phyloP scores from a whole-genome alignment of 2,113 vertebrate species.

The Brachionichthys hirsutus region DNA sequence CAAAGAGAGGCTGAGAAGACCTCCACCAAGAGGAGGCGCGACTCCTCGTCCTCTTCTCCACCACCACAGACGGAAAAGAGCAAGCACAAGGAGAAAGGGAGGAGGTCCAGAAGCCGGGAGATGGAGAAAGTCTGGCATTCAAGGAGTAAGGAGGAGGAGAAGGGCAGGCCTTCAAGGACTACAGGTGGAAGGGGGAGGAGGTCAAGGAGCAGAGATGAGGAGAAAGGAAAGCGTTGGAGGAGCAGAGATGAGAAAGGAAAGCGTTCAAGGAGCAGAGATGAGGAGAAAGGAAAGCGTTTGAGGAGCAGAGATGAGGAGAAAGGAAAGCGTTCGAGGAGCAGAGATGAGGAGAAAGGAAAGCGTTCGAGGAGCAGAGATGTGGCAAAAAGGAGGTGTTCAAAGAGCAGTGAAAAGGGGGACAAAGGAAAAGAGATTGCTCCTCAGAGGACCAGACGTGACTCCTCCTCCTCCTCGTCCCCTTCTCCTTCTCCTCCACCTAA shows the following conservation, averaged over 20 bases:
- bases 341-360: constrained; percentile 10
- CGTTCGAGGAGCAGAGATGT: constrained; percentile 36
- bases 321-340: not conserved
- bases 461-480: constrained; percentile 59
- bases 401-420: constrained; percentile 34
- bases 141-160: constrained; percentile 9
- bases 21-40: constrained; percentile 45
- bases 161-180: no score
- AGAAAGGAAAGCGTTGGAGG: constrained; percentile 5
- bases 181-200: no score
- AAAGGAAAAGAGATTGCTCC: constrained; percentile 36
- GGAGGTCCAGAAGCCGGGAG: constrained; percentile 25
- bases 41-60: constrained; percentile 58
- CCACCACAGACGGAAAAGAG: constrained; percentile 25
- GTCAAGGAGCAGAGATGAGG: constrained; percentile 22
- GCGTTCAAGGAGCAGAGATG: constrained; percentile 29
- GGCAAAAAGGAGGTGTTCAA: constrained; percentile 6
- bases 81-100: constrained; percentile 33
- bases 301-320: constrained; percentile 27
- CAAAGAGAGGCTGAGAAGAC: constrained; percentile 40
- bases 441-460: constrained; percentile 55
- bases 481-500: constrained; percentile 48
- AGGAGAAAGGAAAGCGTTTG: constrained; percentile 6
- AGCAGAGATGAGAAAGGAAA: constrained; percentile 28
- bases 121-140: constrained; percentile 22